phyloP scores from a whole-genome alignment of 2,888 invertebrate species.

The Siphonodentalium dalli region DNA sequence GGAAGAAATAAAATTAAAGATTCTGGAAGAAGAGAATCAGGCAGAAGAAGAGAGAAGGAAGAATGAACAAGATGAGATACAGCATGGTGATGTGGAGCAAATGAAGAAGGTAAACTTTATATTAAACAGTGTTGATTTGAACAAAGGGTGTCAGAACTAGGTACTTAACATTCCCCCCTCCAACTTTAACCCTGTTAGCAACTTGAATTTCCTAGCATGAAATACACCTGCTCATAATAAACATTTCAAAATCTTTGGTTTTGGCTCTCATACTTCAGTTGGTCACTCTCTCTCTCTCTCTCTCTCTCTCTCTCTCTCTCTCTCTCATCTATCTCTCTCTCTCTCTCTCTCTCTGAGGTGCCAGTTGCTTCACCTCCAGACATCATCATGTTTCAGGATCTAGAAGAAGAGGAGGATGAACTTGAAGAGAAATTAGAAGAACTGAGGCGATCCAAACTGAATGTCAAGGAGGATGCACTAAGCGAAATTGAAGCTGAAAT shows the following conservation, averaged over 20 bases:
- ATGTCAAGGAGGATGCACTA: constrained; percentile 34
- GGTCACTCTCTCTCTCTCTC: neutral
- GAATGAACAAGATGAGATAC: constrained; percentile 37
- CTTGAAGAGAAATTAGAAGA: constrained; percentile 39
- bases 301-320: no score
- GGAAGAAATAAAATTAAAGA: constrained; percentile 33
- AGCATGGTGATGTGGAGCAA: constrained; percentile 47
- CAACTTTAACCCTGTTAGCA: no score
- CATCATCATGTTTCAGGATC: constrained; percentile 39
- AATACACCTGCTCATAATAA: no score
- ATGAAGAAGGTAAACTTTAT: constrained; percentile 39
- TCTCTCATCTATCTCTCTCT: no score
- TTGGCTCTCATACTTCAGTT: neutral
- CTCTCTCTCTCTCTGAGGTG: no score
- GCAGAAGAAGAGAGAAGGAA: constrained; percentile 46
- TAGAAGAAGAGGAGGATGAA: constrained; percentile 37
- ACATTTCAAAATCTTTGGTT: neutral
- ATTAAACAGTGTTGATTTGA: no score
- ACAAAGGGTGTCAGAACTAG: no score
- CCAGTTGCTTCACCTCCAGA: no score
- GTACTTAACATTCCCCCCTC: no score
- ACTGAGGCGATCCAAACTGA: constrained; percentile 24
- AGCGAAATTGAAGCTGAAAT: constrained; percentile 34
- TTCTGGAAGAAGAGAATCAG: constrained; percentile 39
- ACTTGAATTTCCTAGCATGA: no score